A percentile compares a stretch with the other conserved stretches of the same genome.
Conservation (phyloP, 2,888 invertebrate genomes). For the Euphydryas editha region DNA sequence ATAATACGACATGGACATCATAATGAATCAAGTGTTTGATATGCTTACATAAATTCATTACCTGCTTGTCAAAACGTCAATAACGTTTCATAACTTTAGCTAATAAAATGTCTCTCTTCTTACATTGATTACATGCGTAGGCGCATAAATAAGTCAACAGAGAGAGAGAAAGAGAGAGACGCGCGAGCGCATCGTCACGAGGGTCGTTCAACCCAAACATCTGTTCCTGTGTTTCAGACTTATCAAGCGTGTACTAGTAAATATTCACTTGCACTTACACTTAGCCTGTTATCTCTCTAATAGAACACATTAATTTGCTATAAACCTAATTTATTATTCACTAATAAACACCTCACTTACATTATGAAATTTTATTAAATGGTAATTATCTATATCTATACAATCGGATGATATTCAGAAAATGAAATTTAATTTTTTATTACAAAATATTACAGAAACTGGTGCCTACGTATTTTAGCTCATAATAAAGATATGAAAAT, state of each 20-base stretch:
- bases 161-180: slow-evolving; percentile 53
- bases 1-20: slow-evolving; percentile 12
- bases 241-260: slow-evolving; percentile 64
- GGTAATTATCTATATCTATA: background rate
- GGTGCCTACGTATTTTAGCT: too few relatives aligned
- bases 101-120: slow-evolving; percentile 51
- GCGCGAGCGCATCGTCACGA: slow-evolving; percentile 54
- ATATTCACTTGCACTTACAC: slow-evolving; percentile 48
- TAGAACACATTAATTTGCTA: slow-evolving; percentile 46
- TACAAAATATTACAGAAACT: too few relatives aligned
- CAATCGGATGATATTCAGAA: too few relatives aligned
- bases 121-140: slow-evolving; percentile 54
- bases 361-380: background rate
- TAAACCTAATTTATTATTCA: slow-evolving; percentile 33
- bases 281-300: slow-evolving; percentile 52
- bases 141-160: slow-evolving; percentile 66
- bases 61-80: slow-evolving; percentile 33
- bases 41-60: slow-evolving; percentile 30
- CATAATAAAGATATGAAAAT: background rate
- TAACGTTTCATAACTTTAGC: slow-evolving; percentile 36
- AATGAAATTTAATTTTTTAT: too few relatives aligned
- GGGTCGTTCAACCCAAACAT: slow-evolving; percentile 77
- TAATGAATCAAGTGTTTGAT: slow-evolving; percentile 13
- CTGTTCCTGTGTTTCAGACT: slow-evolving; percentile 77
- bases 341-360: slow-evolving; percentile 25